Conservation (phyloP, 2,888 invertebrate species). For the Petrolisthes manimaculis region DNA sequence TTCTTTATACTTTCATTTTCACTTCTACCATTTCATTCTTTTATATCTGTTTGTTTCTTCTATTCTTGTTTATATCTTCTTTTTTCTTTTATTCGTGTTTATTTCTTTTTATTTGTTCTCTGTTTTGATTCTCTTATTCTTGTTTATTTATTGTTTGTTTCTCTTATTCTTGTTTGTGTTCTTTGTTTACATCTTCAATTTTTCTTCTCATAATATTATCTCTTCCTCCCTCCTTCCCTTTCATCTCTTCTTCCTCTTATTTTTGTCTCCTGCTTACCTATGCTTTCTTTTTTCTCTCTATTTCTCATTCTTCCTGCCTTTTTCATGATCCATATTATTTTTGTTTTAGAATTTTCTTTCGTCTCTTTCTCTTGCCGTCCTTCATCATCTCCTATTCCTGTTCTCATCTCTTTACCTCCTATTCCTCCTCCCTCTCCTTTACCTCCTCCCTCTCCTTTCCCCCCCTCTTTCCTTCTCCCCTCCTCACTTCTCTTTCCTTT, state of each 20-base stretch:
- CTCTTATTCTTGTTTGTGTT: background rate
- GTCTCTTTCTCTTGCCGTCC: background rate
- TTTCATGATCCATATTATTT: background rate
- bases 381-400: too few relatives aligned
- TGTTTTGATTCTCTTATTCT: too few relatives aligned
- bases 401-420: background rate
- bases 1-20: too few relatives aligned
- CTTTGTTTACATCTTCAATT: background rate
- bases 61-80: too few relatives aligned
- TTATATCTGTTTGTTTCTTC: too few relatives aligned
- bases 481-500: background rate
- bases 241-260: background rate
- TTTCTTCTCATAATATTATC: constrained; percentile 14
- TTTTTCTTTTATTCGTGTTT: too few relatives aligned
- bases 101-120: too few relatives aligned
- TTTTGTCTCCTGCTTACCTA: background rate
- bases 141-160: background rate
- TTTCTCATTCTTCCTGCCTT: background rate
- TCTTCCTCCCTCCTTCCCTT: constrained; percentile 24
- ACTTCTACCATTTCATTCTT: too few relatives aligned
- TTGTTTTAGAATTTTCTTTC: background rate
- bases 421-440: background rate
- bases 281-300: background rate
- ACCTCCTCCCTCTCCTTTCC: background rate
- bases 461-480: background rate